These are phyloP conservation scores for Callosobruchus maculatus DNA, from an alignment of 2,888 invertebrate species.

Conservation along the genomic window DNA sequence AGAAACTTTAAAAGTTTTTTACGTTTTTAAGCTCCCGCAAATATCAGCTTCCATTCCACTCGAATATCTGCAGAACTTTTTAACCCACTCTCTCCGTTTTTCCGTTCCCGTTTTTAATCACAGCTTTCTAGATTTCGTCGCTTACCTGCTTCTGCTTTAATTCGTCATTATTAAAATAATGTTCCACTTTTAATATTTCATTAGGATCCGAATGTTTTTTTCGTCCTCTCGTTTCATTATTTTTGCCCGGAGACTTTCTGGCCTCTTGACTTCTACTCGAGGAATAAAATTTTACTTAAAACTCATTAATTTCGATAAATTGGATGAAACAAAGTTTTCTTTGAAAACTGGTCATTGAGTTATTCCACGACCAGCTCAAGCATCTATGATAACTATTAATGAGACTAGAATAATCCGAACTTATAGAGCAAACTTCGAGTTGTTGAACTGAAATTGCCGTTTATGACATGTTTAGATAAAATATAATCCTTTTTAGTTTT, in stretches of 20 bases:
- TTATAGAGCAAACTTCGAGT: not conserved
- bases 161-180: constrained; percentile 53
- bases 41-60: constrained; percentile 7
- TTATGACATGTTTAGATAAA: too few species aligned
- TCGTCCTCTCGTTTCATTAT: constrained; percentile 13
- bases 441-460: too few species aligned
- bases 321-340: constrained; percentile 3
- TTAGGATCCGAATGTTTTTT: constrained; percentile 40
- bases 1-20: not conserved
- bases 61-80: constrained; percentile 24
- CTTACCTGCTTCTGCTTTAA: constrained; percentile 47
- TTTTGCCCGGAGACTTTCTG: constrained; percentile 17
- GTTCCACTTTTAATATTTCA: constrained; percentile 52
- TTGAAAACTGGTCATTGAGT: not conserved
- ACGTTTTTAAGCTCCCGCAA: not conserved
- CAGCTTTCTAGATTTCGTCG: constrained; percentile 41
- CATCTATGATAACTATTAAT: not conserved
- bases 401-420: not conserved
- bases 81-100: constrained; percentile 27
- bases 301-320: constrained; percentile 16
- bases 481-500: too few species aligned
- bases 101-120: constrained; percentile 43
- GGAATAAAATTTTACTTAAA: constrained; percentile 12
- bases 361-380: not conserved
- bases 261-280: constrained; percentile 15